Evolutionary conservation across 1,140 invertebrate genomes (phyloP), one percentile per base, ranked within the genome.

Genomic region (Scylla paramamosain): DNA sequence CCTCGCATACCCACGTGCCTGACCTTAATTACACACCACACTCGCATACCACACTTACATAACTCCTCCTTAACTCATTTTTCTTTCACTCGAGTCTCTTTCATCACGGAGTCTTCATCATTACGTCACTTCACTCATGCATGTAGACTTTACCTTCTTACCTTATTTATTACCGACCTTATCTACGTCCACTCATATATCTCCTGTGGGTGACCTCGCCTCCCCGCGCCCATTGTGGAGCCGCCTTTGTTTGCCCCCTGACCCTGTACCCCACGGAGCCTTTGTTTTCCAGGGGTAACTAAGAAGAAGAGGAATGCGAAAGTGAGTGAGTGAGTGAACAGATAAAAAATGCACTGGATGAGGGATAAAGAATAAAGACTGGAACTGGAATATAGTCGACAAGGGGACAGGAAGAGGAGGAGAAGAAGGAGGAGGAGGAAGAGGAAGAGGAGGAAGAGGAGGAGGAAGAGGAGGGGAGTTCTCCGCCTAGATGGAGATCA

Each of bases 401-500:
- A 59, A 59, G 3, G n/a, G 67, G 67, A 77, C 25, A 31, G 86
- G 20, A 88, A 25, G 32, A 88, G 31, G 28, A 32, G 31, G 45
- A 46, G 48, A 0, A 46, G 16, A 0, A 25, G 39, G 48, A 89
- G n/a, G 89, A 91, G 48, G 8, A 28, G 16, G 89, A 59, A 7
- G 59, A 59, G 29, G 46, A 91, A n/a, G 45, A 91, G 6, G 2
- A 29, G 46, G 89, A 91, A 25, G n/a, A n/a, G 48, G 89, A 91
- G 20, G 46, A 25, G 48, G n/a, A 91, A 32, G 48, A 46, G 48
- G 88, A 89, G 89, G 89, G 45, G 89, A 32, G 46, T 29, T 48
- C 4, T 77, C 28, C 90, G 48, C 90, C 52, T 28, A 91, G 52
- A 46, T 91, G 90, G 90, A 91, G 90, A 91, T 91, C 46, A 91